These are phyloP conservation scores for Meloidogyne exigua DNA, from an alignment of 1,140 invertebrate genomes.

Conservation along the genomic window DNA sequence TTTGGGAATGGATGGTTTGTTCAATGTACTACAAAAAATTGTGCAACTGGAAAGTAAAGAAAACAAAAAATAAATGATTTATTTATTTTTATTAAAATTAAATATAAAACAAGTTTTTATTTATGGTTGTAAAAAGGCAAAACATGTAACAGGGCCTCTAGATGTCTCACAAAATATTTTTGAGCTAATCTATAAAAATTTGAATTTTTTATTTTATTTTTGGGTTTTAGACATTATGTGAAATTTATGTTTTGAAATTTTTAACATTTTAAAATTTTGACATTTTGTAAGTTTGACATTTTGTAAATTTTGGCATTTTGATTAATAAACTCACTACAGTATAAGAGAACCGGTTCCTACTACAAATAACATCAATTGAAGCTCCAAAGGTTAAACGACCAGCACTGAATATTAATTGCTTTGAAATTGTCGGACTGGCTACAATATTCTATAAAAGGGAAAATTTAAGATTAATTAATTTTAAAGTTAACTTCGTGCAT, in stretches of 20 bases:
- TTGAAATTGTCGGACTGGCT: constrained; percentile 53
- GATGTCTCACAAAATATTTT: constrained; percentile 54
- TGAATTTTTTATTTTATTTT: not conserved
- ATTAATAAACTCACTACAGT: constrained; percentile 38
- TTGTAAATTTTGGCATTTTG: not conserved
- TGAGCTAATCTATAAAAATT: constrained; percentile 29
- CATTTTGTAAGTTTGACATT: not conserved
- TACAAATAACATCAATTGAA: constrained; percentile 54
- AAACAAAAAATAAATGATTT: not conserved
- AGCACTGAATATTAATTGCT: constrained; percentile 52
- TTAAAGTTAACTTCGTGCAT: constrained; percentile 49
- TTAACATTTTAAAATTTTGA: too few relatives aligned
- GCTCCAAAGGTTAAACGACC: constrained; percentile 51
- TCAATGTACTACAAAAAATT: constrained; percentile 5
- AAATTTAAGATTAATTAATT: constrained; percentile 1
- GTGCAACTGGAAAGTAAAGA: not conserved
- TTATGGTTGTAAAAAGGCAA: constrained; percentile 49
- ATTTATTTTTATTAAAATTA: not conserved
- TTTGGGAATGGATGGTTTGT: constrained; percentile 2
- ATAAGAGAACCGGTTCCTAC: constrained; percentile 46
- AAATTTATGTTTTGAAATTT: too few relatives aligned
- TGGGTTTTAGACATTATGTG: not conserved
- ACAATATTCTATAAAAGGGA: constrained; percentile 52
- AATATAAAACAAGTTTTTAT: not conserved
- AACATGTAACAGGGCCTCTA: constrained; percentile 44